Conservation (phyloP, 2,797 vertebrate species). For the Sphenodon punctatus region DNA sequence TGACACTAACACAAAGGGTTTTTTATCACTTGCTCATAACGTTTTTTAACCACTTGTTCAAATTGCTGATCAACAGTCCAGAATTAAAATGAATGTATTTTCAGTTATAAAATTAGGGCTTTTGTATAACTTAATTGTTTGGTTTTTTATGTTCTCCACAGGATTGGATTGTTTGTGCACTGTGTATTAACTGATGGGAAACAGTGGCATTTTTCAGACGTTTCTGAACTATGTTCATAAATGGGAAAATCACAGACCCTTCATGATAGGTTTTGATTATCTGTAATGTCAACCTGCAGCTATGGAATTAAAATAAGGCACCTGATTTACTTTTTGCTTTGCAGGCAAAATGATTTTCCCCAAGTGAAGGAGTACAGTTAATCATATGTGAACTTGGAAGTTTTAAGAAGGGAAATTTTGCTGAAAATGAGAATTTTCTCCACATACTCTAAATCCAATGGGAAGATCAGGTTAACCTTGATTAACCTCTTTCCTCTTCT, state of each 20-base stretch:
- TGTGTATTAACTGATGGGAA: slow-evolving; percentile 63
- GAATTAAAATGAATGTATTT: slow-evolving; percentile 50
- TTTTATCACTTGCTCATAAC: slow-evolving; percentile 34
- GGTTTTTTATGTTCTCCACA: slow-evolving; percentile 47
- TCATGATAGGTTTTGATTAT: slow-evolving; percentile 27
- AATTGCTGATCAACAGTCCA: slow-evolving; percentile 56
- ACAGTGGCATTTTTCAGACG: slow-evolving; percentile 64
- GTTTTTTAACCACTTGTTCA: slow-evolving; percentile 58
- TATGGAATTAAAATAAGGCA: background rate
- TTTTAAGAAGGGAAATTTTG: too few relatives aligned
- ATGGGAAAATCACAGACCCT: slow-evolving; percentile 43
- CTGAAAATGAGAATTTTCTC: too few relatives aligned
- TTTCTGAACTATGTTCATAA: slow-evolving; percentile 33
- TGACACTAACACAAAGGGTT: slow-evolving; percentile 47
- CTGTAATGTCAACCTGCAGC: slow-evolving; percentile 19
- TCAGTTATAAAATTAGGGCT: slow-evolving; percentile 48
- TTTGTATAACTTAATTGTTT: slow-evolving; percentile 48
- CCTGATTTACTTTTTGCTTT: background rate
- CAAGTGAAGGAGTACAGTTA: too few relatives aligned
- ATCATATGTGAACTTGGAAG: too few relatives aligned
- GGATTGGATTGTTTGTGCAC: slow-evolving; percentile 65
- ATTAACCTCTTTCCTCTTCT: too few relatives aligned
- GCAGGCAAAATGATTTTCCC: background rate
- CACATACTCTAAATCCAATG: too few relatives aligned
- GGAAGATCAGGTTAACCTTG: too few relatives aligned